Evolutionary conservation across 2,113 vertebrate species (phyloP).

Genomic region (Lipophrys pholis): DNA sequence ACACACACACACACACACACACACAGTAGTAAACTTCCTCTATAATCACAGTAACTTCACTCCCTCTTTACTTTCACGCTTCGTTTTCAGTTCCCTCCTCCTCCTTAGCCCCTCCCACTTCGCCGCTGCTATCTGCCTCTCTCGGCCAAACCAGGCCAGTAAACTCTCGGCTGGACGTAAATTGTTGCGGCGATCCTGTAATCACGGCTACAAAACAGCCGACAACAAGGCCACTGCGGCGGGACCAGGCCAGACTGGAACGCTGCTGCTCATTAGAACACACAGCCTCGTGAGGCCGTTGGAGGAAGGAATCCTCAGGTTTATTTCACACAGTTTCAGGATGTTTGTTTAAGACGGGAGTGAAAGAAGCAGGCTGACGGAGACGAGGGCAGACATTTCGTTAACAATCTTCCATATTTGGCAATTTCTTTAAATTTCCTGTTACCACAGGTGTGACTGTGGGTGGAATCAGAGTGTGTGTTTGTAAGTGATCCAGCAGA

Average conservation of each 20-base stretch:
- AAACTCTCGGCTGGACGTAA: slow-evolving; percentile 54
- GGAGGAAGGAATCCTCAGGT: too few species aligned
- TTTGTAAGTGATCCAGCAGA: slow-evolving; percentile 35
- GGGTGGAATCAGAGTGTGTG: slow-evolving; percentile 31
- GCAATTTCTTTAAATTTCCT: slow-evolving; percentile 53
- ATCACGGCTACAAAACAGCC: slow-evolving; percentile 55
- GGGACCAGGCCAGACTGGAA: slow-evolving; percentile 18
- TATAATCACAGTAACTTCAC: slow-evolving; percentile 52
- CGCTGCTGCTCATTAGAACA: slow-evolving; percentile 8
- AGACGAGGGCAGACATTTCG: slow-evolving; percentile 17
- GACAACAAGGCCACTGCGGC: slow-evolving; percentile 38
- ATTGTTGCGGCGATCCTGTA: slow-evolving; percentile 59
- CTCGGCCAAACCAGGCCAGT: slow-evolving; percentile 39
- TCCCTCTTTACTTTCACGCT: slow-evolving; percentile 54
- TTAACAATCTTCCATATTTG: slow-evolving; percentile 49
- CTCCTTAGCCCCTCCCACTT: background rate
- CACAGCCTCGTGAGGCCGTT: background rate
- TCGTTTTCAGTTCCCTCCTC: slow-evolving; percentile 44
- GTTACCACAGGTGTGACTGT: slow-evolving; percentile 61
- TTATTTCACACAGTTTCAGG: background rate
- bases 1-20: slow-evolving; percentile 15
- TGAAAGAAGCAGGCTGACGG: background rate
- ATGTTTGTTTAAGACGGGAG: too few species aligned
- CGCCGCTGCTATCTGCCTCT: background rate
- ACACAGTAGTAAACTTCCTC: slow-evolving; percentile 47